These are phyloP conservation scores for Micrasema longulum DNA, from an alignment of 1,140 invertebrate species.

Conservation along the genomic window DNA sequence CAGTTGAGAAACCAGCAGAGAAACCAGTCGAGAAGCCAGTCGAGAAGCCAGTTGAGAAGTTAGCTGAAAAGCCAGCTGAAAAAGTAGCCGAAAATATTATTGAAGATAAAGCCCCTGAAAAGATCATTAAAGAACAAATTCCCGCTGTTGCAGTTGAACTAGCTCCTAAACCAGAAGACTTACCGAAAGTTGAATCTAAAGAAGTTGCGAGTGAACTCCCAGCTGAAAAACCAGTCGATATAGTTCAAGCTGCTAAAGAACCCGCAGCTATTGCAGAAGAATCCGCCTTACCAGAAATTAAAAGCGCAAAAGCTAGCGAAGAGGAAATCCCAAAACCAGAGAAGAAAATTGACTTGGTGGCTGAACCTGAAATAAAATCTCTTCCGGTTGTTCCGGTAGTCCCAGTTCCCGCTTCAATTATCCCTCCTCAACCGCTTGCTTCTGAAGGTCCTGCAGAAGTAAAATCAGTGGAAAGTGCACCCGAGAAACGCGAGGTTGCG, in stretches of 20 bases:
- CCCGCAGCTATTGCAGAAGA: slow-evolving; percentile 51
- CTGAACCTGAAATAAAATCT: slow-evolving; percentile 20
- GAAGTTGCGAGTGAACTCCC: slow-evolving; percentile 22
- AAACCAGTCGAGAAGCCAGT: slow-evolving; percentile 8
- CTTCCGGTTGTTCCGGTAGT: slow-evolving; percentile 16
- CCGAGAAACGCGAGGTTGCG: slow-evolving; percentile 38
- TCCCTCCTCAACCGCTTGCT: slow-evolving; percentile 4
- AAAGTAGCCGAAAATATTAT: background rate
- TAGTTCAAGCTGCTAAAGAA: slow-evolving; percentile 37
- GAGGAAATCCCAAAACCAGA: slow-evolving; percentile 31
- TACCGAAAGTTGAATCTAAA: slow-evolving; percentile 31
- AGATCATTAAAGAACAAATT: slow-evolving; percentile 19
- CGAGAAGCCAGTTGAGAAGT: slow-evolving; percentile 23
- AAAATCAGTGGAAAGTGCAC: slow-evolving; percentile 28
- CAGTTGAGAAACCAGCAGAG: slow-evolving; percentile 1
- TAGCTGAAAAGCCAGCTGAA: background rate
- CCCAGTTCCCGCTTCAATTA: background rate
- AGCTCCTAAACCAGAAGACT: slow-evolving; percentile 22
- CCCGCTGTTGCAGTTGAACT: slow-evolving; percentile 6
- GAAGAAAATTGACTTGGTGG: slow-evolving; percentile 40
- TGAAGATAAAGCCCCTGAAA: background rate
- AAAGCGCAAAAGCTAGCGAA: slow-evolving; percentile 37
- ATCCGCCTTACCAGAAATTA: slow-evolving; percentile 16
- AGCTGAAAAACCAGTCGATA: slow-evolving; percentile 42
- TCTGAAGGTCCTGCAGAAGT: background rate